Evolutionary conservation across 2,888 invertebrate species (phyloP), one percentile per base, ranked within the genome.

Genomic region (Dryococelus australis): DNA sequence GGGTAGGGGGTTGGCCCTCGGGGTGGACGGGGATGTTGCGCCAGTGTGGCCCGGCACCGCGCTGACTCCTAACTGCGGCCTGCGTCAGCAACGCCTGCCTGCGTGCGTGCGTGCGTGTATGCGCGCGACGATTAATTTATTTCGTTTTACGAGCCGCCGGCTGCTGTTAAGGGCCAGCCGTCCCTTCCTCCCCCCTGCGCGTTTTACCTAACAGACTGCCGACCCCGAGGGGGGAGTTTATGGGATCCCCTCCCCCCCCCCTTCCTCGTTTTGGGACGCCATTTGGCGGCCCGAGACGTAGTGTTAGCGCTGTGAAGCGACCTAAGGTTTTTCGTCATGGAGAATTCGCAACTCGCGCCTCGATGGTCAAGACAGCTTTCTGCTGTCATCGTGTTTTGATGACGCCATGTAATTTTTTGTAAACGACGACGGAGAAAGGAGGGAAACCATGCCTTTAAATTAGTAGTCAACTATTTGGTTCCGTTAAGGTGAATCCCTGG

Each of bases 111-210:
- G 65, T 65, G 65, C n/a, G 26, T 51, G 12, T 80, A 26, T 20
- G 83, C 83, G 83, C 26, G 27, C 83, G 83, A 43, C 83, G 43
- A 83, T 83, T 83, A 83, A 83, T 83, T 83, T 83, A 83, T 43
- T 83, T 83, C 43, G 43, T 83, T 83, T 83, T 83, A 83, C 83
- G 83, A 83, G 83, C 83, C 43, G 83, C 35, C 28, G 83, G 43
- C 83, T 83, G 35, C 43, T 83, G 65, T 65, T 65, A 65, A 65
- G 65, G 65, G 65, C n/a, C 65, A 20, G 3, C 53, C 27, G 13
- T 80, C 16, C 87, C 24, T 35, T 1, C 80, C 85, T 12, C 43
- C 85, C 35, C 43, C 51, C 84, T 51, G 35, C 78, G 86, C 65
- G 65, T 20, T 65, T 65, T 65, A 65, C 65, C 65, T 65, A 65